Percentiles rank a stretch among this genome's conserved stretches.
These are phyloP conservation scores for Heliangelus exortis DNA, from an alignment of 2,797 vertebrate species.

Conservation along the genomic window DNA sequence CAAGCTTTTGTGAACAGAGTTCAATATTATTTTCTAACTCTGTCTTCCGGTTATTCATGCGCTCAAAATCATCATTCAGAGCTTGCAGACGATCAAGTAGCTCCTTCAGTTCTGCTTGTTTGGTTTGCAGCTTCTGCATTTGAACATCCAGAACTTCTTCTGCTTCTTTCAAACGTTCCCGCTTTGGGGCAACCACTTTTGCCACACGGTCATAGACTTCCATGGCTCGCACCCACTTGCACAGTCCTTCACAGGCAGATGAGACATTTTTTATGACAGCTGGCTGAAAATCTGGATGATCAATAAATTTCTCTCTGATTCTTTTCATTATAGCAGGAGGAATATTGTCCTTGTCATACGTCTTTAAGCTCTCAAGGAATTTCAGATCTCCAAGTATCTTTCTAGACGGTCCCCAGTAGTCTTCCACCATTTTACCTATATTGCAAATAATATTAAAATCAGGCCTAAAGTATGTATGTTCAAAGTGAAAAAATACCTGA, in stretches of 20 bases:
- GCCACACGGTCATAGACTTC: slow-evolving; percentile 91
- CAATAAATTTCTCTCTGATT: slow-evolving; percentile 90
- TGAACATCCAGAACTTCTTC: slow-evolving; percentile 82
- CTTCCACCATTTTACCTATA: slow-evolving; percentile 93
- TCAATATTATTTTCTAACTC: slow-evolving; percentile 88
- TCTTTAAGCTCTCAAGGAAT: slow-evolving; percentile 90
- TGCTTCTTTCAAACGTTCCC: slow-evolving; percentile 82
- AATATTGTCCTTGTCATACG: slow-evolving; percentile 91
- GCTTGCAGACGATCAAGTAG: slow-evolving; percentile 86
- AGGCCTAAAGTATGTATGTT: not conserved
- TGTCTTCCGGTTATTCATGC: slow-evolving; percentile 86
- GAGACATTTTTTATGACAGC: slow-evolving; percentile 91
- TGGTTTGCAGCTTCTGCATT: slow-evolving; percentile 85
- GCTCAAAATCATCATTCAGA: slow-evolving; percentile 85
- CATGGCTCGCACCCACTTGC: slow-evolving; percentile 95
- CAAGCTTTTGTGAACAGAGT: slow-evolving; percentile 89
- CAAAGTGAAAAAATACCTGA: not conserved
- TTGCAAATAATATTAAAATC: slow-evolving; percentile 7
- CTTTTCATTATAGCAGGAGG: slow-evolving; percentile 84
- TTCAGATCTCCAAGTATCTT: slow-evolving; percentile 93
- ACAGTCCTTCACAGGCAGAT: slow-evolving; percentile 92
- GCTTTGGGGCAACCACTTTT: slow-evolving; percentile 92
- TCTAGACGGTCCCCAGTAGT: slow-evolving; percentile 92
- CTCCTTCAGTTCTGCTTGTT: slow-evolving; percentile 87
- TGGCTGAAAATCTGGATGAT: slow-evolving; percentile 90